Evolutionary conservation across 2,113 vertebrate species (phyloP).

Genomic region (Zosterops japonicus): DNA sequence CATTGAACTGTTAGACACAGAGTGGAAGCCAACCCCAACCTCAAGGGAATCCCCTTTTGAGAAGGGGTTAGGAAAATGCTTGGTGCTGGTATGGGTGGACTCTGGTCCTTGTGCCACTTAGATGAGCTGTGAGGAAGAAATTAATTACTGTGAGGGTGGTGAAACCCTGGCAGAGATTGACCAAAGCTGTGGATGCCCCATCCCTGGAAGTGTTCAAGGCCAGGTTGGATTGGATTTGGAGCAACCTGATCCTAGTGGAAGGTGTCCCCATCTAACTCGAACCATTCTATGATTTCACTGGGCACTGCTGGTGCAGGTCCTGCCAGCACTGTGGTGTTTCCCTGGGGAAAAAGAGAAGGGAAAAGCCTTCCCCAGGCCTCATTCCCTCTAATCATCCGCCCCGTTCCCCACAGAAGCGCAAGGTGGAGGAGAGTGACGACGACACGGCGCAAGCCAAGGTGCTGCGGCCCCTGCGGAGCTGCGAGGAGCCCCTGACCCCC

Average conservation of each 20-base stretch:
- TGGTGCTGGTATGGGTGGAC: neutral
- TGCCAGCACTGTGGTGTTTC: accelerated
- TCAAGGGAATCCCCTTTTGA: neutral
- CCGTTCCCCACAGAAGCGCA: conserved; percentile 68
- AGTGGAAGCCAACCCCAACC: neutral
- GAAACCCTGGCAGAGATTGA: neutral
- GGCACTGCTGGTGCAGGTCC: neutral
- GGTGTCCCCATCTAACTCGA: neutral
- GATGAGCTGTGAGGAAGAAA: neutral
- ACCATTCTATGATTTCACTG: neutral
- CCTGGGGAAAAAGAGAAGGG: neutral
- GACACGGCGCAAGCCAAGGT: conserved; percentile 79
- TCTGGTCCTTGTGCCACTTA: neutral
- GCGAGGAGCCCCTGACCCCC: conserved; percentile 79
- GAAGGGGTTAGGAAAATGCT: neutral
- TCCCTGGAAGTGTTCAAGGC: neutral
- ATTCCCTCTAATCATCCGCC: neutral
- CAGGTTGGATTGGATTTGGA: neutral
- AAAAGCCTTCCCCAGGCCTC: neutral
- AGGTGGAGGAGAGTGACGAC: conserved; percentile 77
- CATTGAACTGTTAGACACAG: neutral
- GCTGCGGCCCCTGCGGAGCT: conserved; percentile 78
- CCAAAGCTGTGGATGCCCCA: neutral
- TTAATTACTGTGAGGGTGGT: neutral
- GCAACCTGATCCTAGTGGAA: neutral